Evolutionary conservation across 2,888 invertebrate species (phyloP).

Genomic region (Gastrophysa polygoni): DNA sequence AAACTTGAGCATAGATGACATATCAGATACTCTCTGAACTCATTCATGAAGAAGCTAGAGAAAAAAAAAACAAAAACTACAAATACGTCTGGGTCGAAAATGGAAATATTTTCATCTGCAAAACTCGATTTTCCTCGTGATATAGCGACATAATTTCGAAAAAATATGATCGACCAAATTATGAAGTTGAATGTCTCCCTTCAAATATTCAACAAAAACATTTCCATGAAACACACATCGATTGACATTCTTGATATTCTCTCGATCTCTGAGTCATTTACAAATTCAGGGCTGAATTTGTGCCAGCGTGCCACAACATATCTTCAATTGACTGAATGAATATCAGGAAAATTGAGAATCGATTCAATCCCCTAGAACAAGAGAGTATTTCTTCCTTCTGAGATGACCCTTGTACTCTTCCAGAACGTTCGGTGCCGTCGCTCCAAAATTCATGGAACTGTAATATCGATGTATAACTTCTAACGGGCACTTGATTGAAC

Average conservation of each 20-base stretch:
- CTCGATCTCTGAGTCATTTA: no score
- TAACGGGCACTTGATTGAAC: neutral
- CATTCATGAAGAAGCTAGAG: neutral
- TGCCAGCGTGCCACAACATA: neutral
- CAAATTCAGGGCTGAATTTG: no score
- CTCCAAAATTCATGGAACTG: neutral
- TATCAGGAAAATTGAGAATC: neutral
- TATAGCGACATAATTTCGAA: no score
- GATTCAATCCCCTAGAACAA: neutral
- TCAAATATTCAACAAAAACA: no score
- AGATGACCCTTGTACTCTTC: neutral
- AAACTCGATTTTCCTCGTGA: no score
- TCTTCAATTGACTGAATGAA: neutral
- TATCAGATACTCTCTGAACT: neutral
- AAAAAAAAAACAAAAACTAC: neutral
- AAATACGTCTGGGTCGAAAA: neutral
- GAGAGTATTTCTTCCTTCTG: neutral
- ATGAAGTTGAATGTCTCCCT: no score
- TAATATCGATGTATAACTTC: neutral
- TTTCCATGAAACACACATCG: no score
- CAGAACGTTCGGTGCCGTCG: neutral
- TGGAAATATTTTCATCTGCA: neutral
- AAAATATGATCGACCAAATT: no score
- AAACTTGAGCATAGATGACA: neutral
- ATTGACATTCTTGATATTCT: no score